Evolutionary conservation across 1,140 invertebrate genomes (phyloP), one percentile per base, ranked within the genome.

Genomic region (Apis florea): DNA sequence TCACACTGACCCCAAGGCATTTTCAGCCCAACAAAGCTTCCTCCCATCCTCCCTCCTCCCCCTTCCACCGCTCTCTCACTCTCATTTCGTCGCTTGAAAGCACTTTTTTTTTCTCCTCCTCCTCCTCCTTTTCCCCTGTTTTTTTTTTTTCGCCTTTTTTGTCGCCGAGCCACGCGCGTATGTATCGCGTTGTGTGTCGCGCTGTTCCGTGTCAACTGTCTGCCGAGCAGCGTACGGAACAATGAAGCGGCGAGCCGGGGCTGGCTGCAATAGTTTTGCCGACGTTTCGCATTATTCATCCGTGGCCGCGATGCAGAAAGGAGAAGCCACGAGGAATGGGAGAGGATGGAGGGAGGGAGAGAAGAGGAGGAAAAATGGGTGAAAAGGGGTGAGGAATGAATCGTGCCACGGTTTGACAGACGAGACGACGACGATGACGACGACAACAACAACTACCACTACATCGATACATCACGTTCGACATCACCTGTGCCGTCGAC

Each of bases 251-350:
- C 81, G 68, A 86, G 74, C 59, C 70, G 73, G 73, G 84, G 75
- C 78, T 72, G 78, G 61, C 84, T 72, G 79, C 83, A 64, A 85
- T 84, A 85, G 72, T 85, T 85, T 67, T 82, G 83, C 63, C 71
- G 58, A 71, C 73, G 68, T 82, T 81, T 56, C 72, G 78, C 51
- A 85, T 40, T 40, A 40, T 85, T 85, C 84, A 85, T 56, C 51
- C 78, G 68, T 51, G 51, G 26, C 40, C 68, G 73, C 68, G 76
- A 79, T 73, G 53, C 69, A 85, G 85, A 85, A 71, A 66, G n/a
- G 17, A 76, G 24, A 26, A 66, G 53, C 59, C 61, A 49, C 77
- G 69, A 47, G 53, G 12, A 11, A 17, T 8, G 49, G 13, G 9
- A 13, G 31, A 49, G 8, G n/a, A 15, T 24, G 31, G 21, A 21